phyloP scores from a whole-genome alignment of 2,888 invertebrate genomes.

The Bombyx huttoni region DNA sequence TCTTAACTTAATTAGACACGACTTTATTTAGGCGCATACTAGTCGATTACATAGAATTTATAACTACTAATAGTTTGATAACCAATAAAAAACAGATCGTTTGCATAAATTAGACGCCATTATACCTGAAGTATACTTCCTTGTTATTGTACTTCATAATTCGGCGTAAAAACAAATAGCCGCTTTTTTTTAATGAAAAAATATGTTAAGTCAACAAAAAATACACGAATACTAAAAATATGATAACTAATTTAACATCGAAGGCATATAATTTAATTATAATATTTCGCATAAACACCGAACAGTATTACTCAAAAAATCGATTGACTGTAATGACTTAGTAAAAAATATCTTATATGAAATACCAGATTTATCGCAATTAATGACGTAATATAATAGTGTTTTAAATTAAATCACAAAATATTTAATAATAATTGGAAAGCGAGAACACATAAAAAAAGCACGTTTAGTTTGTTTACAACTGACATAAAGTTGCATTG shows the following conservation, averaged over 20 bases:
- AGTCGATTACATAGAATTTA: not conserved
- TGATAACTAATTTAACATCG: no score
- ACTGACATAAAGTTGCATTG: no score
- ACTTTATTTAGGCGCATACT: not conserved
- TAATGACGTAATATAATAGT: not conserved
- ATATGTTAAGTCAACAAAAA: not conserved
- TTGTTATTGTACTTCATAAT: not conserved
- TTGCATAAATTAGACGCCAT: not conserved
- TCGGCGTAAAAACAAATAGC: not conserved
- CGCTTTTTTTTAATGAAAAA: not conserved
- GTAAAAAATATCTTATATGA: not conserved
- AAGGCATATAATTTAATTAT: no score
- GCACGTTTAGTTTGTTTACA: not conserved
- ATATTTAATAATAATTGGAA: slow-evolving; percentile 11
- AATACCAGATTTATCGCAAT: not conserved
- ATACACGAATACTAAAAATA: not conserved
- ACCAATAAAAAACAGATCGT: not conserved
- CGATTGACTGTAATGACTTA: no score
- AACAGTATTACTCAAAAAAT: no score
- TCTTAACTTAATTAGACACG: not conserved
- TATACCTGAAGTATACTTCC: not conserved
- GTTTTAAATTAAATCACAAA: slow-evolving; percentile 12
- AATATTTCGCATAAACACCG: no score
- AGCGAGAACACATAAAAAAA: slow-evolving; percentile 18
- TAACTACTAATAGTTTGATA: not conserved